A percentile compares a stretch with the other conserved stretches of the same genome.
phyloP scores from a whole-genome alignment of 2,888 invertebrate species.

The Dryobotodes eremita region DNA sequence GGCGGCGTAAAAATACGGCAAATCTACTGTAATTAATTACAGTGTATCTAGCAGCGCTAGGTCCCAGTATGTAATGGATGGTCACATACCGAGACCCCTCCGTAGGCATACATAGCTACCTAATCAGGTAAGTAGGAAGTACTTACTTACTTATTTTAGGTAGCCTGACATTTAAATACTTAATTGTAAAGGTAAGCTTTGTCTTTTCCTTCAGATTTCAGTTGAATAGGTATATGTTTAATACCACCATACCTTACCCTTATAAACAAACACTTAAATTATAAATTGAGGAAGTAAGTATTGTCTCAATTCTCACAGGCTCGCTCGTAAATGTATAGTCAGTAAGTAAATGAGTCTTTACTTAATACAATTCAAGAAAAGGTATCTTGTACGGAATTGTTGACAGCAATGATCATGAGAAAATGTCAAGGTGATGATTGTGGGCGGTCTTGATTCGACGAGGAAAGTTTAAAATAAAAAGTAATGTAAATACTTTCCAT shows the following conservation, averaged over 20 bases:
- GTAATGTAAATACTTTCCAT: slow-evolving; percentile 2
- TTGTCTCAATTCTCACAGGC: slow-evolving; percentile 3
- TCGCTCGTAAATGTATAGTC: slow-evolving; percentile 14
- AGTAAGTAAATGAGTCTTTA: slow-evolving; percentile 7
- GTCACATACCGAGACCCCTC: too few relatives aligned
- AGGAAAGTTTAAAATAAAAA: slow-evolving; percentile 21
- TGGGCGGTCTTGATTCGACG: slow-evolving; percentile 1
- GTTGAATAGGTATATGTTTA: slow-evolving; percentile 15
- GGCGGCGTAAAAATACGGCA: too few relatives aligned
- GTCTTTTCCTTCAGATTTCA: slow-evolving; percentile 21
- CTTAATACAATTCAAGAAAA: slow-evolving; percentile 30
- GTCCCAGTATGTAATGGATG: too few relatives aligned
- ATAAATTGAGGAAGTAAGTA: slow-evolving; percentile 49
- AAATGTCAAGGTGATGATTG: slow-evolving; percentile 50
- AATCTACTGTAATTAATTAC: too few relatives aligned
- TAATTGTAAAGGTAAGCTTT: slow-evolving; percentile 3
- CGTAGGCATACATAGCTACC: too few relatives aligned
- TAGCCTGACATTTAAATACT: slow-evolving; percentile 35
- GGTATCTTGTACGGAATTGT: slow-evolving; percentile 16
- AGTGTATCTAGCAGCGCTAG: too few relatives aligned
- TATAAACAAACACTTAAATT: slow-evolving; percentile 26
- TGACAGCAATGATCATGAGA: slow-evolving; percentile 39
- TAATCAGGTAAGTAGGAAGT: too few relatives aligned
- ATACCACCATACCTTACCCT: slow-evolving; percentile 28
- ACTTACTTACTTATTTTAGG: neutral